Evolutionary conservation across 2,797 vertebrate genomes (phyloP).

Genomic region (Miichthys miiuy): DNA sequence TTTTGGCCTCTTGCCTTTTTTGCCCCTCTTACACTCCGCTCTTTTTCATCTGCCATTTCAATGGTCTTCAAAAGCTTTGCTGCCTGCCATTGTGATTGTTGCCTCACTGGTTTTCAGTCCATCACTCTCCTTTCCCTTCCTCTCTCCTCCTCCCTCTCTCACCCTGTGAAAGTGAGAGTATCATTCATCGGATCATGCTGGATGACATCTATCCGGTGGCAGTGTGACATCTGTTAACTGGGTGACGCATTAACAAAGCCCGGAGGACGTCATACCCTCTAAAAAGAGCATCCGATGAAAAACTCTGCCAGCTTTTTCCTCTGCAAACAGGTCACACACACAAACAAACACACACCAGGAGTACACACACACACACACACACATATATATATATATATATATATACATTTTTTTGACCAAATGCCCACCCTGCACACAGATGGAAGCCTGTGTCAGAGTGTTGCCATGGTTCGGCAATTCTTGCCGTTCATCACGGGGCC

Average conservation of each 20-base stretch:
- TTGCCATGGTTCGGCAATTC: conserved; percentile 65
- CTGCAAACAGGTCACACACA: conserved; percentile 7
- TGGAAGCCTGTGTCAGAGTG: conserved; percentile 54
- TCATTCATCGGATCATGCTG: conserved; percentile 21
- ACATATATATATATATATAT: too few relatives aligned
- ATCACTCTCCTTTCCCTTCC: conserved; percentile 13
- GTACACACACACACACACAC: too few relatives aligned
- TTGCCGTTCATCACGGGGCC: conserved; percentile 54
- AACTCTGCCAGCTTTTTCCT: background rate
- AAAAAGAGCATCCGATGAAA: conserved; percentile 9
- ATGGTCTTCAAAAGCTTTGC: conserved; percentile 33
- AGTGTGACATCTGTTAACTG: conserved; percentile 23
- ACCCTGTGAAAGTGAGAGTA: conserved; percentile 19
- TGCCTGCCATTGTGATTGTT: conserved; percentile 40
- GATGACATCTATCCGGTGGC: conserved; percentile 41
- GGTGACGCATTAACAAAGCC: conserved; percentile 39
- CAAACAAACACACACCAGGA: background rate
- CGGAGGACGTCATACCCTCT: conserved; percentile 18
- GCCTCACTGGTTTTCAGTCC: conserved; percentile 35
- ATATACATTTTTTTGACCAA: conserved; percentile 20
- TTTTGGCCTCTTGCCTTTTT: conserved; percentile 16
- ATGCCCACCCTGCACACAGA: conserved; percentile 22
- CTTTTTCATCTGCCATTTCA: conserved; percentile 49
- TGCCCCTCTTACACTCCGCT: conserved; percentile 9
- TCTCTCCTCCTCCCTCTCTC: background rate